Percentiles rank a stretch among this genome's conserved stretches.
These are phyloP conservation scores for Oxycera nigricornis DNA, from an alignment of 2,888 invertebrate species.

Conservation along the genomic window DNA sequence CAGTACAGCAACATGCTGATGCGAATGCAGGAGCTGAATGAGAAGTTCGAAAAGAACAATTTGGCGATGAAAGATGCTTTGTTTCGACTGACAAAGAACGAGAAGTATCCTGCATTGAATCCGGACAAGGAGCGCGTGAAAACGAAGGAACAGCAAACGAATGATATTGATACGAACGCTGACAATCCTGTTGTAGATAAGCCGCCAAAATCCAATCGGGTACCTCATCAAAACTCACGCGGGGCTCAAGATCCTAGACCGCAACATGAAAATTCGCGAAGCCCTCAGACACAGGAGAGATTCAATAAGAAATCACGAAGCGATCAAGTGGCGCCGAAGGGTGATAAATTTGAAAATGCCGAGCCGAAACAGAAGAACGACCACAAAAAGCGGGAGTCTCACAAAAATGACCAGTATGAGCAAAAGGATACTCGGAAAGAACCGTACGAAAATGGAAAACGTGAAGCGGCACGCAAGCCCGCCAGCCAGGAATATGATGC, in stretches of 20 bases:
- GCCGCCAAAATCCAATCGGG: neutral
- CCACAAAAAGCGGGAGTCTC: neutral
- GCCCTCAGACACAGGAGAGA: neutral
- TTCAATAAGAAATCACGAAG: neutral
- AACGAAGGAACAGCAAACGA: neutral
- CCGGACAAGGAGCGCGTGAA: too few species aligned
- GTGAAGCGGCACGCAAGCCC: neutral
- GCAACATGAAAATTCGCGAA: neutral
- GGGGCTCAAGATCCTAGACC: neutral
- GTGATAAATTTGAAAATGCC: neutral
- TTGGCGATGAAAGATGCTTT: constrained; percentile 19
- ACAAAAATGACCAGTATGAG: neutral
- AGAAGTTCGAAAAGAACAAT: constrained; percentile 28
- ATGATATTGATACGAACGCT: neutral
- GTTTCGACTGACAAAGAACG: neutral
- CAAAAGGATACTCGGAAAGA: neutral
- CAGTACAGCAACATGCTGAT: constrained; percentile 32
- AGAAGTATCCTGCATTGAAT: constrained; percentile 6
- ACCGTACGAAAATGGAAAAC: neutral
- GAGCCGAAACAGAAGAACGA: neutral
- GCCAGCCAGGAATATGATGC: neutral
- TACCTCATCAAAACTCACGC: neutral
- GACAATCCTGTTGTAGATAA: neutral
- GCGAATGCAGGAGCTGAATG: constrained; percentile 17
- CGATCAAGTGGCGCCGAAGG: neutral